phyloP scores from a whole-genome alignment of 2,113 vertebrate genomes.

The Dolichotis patagonum region DNA sequence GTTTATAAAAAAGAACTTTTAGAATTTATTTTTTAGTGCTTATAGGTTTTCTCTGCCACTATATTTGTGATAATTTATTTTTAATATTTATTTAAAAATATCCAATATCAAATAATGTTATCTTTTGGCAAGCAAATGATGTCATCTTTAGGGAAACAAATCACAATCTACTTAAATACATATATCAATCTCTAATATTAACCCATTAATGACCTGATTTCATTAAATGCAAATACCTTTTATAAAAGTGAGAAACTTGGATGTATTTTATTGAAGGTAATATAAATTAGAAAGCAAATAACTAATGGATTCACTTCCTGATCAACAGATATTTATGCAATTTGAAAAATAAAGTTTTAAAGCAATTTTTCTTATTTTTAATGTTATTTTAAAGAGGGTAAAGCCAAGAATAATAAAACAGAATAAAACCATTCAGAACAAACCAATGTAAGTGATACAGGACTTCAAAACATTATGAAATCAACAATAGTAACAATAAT shows the following conservation, averaged over 20 bases:
- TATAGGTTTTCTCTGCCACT: not conserved
- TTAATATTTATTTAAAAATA: not conserved
- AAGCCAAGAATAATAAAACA: no score
- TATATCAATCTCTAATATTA: not conserved
- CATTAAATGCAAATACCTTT: not conserved
- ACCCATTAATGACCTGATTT: not conserved
- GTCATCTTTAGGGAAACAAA: not conserved
- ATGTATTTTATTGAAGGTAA: not conserved
- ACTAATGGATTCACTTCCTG: not conserved
- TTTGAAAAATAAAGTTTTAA: not conserved
- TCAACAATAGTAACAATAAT: no score
- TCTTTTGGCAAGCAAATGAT: not conserved
- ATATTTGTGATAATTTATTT: not conserved
- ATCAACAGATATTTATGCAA: not conserved
- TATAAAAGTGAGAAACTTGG: not conserved
- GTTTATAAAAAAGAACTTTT: not conserved
- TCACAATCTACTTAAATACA: not conserved
- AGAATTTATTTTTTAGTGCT: not conserved
- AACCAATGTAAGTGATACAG: no score
- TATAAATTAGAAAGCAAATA: not conserved
- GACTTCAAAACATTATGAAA: no score
- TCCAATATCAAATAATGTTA: not conserved
- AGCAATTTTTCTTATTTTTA: not conserved
- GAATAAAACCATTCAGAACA: no score
- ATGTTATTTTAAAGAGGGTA: no score